Evolutionary conservation across 2,113 vertebrate species (phyloP).

Genomic region (Protobothrops flavoviridis): DNA sequence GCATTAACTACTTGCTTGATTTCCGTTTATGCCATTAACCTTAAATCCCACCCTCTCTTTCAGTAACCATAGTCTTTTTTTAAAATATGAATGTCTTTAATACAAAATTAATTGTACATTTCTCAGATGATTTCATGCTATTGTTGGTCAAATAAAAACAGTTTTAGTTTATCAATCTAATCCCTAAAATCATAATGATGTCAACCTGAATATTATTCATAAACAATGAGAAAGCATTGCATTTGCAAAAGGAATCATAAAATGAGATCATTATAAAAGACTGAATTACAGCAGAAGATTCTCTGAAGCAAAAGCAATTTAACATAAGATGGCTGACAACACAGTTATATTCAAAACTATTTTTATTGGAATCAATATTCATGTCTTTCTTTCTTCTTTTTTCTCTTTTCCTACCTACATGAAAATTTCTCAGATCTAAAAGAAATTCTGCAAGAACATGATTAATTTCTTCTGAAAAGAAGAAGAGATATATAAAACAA

Average conservation of each 20-base stretch:
- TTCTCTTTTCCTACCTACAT: background rate
- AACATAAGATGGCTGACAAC: too few species aligned
- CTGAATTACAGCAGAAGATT: background rate
- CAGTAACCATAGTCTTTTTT: background rate
- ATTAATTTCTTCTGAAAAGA: slow-evolving; percentile 1
- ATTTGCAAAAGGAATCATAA: background rate
- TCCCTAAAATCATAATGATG: background rate
- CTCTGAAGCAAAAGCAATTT: background rate
- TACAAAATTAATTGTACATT: background rate
- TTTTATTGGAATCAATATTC: slow-evolving; percentile 4
- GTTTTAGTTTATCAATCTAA: background rate
- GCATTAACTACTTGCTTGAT: background rate
- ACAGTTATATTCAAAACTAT: background rate
- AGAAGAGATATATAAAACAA: background rate
- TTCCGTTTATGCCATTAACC: background rate
- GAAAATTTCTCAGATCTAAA: background rate
- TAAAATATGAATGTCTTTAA: background rate
- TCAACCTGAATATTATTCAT: background rate
- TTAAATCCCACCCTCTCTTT: background rate
- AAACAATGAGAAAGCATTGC: background rate
- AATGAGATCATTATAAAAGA: background rate
- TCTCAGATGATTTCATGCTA: background rate
- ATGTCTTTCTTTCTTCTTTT: background rate
- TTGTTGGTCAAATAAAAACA: background rate
- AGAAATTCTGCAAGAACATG: slow-evolving; percentile 4